Evolutionary conservation across 2,797 vertebrate genomes (phyloP).

Genomic region (Champsocephalus gunnari): DNA sequence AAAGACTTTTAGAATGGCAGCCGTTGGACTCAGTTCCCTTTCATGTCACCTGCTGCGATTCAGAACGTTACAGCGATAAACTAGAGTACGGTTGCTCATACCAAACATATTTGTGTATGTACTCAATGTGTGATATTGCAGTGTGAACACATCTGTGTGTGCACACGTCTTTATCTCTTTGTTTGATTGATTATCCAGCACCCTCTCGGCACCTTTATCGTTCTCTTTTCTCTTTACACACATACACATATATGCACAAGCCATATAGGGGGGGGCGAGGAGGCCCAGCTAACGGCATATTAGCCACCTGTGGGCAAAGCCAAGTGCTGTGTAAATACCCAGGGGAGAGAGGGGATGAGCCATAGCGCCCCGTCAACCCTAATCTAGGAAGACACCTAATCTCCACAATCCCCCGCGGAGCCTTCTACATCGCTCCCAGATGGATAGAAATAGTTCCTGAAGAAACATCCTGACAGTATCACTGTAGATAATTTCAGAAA

Average conservation of each 20-base stretch:
- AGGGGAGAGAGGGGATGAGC: constrained; percentile 69
- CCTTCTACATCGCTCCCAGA: constrained; percentile 66
- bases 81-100: no score
- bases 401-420: constrained; percentile 71
- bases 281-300: constrained; percentile 69
- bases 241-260: constrained; percentile 49
- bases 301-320: constrained; percentile 80
- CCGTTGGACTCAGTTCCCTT: constrained; percentile 24
- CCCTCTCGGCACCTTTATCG: constrained; percentile 58
- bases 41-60: constrained; percentile 36
- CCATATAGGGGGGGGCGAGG: constrained; percentile 47
- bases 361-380: constrained; percentile 70
- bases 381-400: constrained; percentile 78
- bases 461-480: constrained; percentile 33
- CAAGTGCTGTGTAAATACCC: constrained; percentile 78
- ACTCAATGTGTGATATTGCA: constrained; percentile 35
- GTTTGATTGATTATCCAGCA: constrained; percentile 73
- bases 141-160: constrained; percentile 56
- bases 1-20: constrained; percentile 22
- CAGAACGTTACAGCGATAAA: background rate
- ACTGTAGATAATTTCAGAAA: constrained; percentile 24
- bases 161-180: constrained; percentile 68
- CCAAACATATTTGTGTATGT: constrained; percentile 24
- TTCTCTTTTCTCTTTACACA: constrained; percentile 25
- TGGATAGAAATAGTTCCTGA: constrained; percentile 52